Conservation (phyloP, 2,888 invertebrate species). For the Lithophane semibrunnea region DNA sequence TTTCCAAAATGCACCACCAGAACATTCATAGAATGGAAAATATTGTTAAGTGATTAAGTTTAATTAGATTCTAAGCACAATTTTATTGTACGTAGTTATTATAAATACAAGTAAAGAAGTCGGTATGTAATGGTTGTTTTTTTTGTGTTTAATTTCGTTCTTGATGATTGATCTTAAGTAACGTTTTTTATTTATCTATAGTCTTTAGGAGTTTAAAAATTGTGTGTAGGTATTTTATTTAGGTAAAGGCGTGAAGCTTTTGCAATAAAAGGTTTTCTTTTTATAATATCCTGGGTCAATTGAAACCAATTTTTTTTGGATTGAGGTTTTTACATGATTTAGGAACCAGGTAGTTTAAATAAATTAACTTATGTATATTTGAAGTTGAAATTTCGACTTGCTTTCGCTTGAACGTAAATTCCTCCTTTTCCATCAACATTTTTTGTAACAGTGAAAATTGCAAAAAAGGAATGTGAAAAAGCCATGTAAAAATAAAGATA, state of each 20-base stretch:
- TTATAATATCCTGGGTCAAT: neutral
- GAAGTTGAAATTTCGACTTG: too few relatives aligned
- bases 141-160: neutral
- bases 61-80: slow-evolving; percentile 69
- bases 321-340: too few relatives aligned
- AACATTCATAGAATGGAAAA: slow-evolving; percentile 54
- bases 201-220: too few relatives aligned
- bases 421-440: too few relatives aligned
- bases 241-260: neutral
- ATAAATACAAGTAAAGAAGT: slow-evolving; percentile 34
- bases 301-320: too few relatives aligned
- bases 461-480: too few relatives aligned
- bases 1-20: slow-evolving; percentile 89
- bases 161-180: neutral
- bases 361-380: too few relatives aligned
- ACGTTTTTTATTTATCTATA: neutral
- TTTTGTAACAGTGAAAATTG: too few relatives aligned
- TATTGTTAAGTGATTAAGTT: slow-evolving; percentile 40
- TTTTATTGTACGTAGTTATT: slow-evolving; percentile 41
- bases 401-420: too few relatives aligned
- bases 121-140: neutral
- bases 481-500: too few relatives aligned
- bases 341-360: too few relatives aligned
- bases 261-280: neutral
- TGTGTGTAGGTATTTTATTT: neutral